Evolutionary conservation across 2,888 invertebrate species (phyloP), one percentile per base, ranked within the genome.

Genomic region (Trachelus iudaicus): DNA sequence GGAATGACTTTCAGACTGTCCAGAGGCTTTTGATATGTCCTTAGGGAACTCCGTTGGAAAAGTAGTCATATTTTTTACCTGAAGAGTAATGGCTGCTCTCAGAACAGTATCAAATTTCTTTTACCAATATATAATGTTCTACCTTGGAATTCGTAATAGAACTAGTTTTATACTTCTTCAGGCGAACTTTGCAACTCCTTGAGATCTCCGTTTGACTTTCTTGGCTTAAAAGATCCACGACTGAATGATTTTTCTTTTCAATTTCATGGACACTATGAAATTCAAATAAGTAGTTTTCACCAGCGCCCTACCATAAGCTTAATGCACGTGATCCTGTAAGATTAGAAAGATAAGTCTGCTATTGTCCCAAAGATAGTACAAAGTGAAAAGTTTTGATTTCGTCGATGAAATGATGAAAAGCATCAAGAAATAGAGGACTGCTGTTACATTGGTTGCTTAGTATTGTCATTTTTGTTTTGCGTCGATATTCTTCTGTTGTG

Each of bases 171-270:
- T 78, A 13, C 82, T 89, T 89, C 82, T 88, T 87, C 77, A 88
- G 88, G 79, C 89, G 87, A 30, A 87, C 84, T 75, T 89, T 90
- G 76, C 89, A 88, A 83, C 84, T 81, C 82, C 87, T 88, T 73
- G 83, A 79, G 82, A 83, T 85, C 84, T 83, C 84, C 83, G 86
- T 81, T 81, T 82, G 85, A 78, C 86, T 83, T 80, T 83, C 82
- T 74, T 87, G 85, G 81, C 82, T 86, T 82, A 79, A 79, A 79
- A 79, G 83, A 82, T 86, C 86, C 85, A 83, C 85, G 84, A 79
- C 81, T 82, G 82, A 75, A 34, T 34, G 74, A 83, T 81, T 79
- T 78, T 81, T 80, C 73, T n/a, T 75, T n/a, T 15, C n/a, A 23
- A 34, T 73, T 34, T 73, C 15, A 40, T 15, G 4, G 15, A 40